Evolutionary conservation across 2,797 vertebrate genomes (phyloP).

Genomic region (Muraenolepis orangiensis): DNA sequence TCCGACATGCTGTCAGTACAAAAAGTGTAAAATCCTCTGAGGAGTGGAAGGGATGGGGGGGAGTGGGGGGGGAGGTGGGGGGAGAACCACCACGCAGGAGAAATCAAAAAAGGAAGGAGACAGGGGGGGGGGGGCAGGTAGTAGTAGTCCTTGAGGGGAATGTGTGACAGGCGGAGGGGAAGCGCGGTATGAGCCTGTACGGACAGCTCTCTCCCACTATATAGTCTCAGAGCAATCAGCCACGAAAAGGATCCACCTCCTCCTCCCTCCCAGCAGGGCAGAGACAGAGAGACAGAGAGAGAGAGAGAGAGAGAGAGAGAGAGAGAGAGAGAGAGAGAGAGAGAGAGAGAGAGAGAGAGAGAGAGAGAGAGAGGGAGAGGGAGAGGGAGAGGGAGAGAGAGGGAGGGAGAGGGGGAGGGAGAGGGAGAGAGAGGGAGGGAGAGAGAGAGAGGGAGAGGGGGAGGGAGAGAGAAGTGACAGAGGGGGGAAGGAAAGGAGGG

Average conservation of each 20-base stretch:
- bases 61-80: no score
- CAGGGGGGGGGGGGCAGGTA: conserved; percentile 15
- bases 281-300: conserved; percentile 39
- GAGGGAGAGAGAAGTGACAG: conserved; percentile 12
- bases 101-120: no score
- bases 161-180: conserved; percentile 65
- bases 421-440: conserved; percentile 31
- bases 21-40: conserved; percentile 73
- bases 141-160: conserved; percentile 72
- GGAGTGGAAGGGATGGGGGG: no score
- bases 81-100: no score
- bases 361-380: conserved; percentile 16
- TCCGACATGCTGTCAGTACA: conserved; percentile 73
- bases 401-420: conserved; percentile 10
- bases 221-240: conserved; percentile 77
- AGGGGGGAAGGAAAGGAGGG: neutral
- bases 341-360: conserved; percentile 30
- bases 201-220: conserved; percentile 73
- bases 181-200: conserved; percentile 74
- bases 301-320: conserved; percentile 9
- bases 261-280: conserved; percentile 71
- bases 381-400: conserved; percentile 15
- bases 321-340: conserved; percentile 19
- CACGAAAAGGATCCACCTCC: conserved; percentile 73
- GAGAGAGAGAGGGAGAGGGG: conserved; percentile 14